Percentiles rank a stretch among this genome's conserved stretches.
These are phyloP conservation scores for Hyperoplus lanceolatus DNA, from an alignment of 2,797 vertebrate species.

Conservation along the genomic window DNA sequence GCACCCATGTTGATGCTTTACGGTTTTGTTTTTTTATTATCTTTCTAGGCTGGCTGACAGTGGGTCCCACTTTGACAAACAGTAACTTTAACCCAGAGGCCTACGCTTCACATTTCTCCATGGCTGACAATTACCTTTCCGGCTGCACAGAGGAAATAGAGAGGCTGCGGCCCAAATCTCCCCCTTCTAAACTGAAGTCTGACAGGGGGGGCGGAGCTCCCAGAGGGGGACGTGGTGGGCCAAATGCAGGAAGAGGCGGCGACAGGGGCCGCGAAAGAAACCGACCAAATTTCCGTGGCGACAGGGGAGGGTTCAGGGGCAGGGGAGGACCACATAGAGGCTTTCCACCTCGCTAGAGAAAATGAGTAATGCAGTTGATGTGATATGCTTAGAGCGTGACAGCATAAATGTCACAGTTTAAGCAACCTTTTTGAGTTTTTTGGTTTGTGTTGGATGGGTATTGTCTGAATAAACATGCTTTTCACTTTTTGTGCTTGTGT, in stretches of 20 bases:
- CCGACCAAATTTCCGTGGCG: conserved; percentile 94
- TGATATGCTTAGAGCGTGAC: not conserved
- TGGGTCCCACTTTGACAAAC: conserved; percentile 97
- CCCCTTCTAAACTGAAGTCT: conserved; percentile 91
- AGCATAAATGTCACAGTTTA: not conserved
- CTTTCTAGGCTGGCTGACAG: conserved; percentile 94
- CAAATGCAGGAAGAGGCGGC: conserved; percentile 90
- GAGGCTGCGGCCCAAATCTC: conserved; percentile 95
- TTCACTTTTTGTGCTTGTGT: conserved; percentile 1
- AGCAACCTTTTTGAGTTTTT: conserved; percentile 9
- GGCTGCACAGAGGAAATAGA: conserved; percentile 98
- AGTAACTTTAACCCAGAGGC: conserved; percentile 98
- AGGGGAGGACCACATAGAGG: conserved; percentile 93
- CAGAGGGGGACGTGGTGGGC: conserved; percentile 92
- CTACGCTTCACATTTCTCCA: conserved; percentile 89
- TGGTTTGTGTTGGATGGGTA: conserved; percentile 1
- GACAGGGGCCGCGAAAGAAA: conserved; percentile 95
- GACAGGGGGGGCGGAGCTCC: conserved; percentile 93
- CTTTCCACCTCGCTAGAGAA: conserved; percentile 90
- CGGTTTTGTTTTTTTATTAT: not conserved
- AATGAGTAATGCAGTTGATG: not conserved
- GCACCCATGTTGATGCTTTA: not conserved
- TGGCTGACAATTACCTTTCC: conserved; percentile 90
- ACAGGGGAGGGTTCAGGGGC: conserved; percentile 94
- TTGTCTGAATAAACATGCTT: conserved; percentile 59